These are phyloP conservation scores for Xiphydria camelus DNA, from an alignment of 2,888 invertebrate species.

Conservation along the genomic window DNA sequence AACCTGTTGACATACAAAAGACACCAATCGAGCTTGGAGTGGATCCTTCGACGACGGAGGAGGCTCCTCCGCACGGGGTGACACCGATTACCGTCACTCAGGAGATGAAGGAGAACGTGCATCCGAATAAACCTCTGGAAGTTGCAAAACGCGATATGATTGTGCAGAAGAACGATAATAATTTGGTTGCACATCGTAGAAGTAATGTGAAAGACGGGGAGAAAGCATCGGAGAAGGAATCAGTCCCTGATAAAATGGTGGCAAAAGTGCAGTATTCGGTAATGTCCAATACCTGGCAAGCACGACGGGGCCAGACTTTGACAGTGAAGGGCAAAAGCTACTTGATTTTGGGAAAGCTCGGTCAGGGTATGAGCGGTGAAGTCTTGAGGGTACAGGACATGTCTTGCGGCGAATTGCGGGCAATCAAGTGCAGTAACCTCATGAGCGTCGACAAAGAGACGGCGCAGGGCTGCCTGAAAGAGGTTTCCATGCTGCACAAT, in stretches of 20 bases:
- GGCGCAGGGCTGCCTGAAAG: constrained; percentile 83
- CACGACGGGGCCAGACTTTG: constrained; percentile 57
- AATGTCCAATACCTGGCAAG: constrained; percentile 22
- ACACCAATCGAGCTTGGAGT: too few relatives aligned
- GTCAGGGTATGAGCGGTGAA: constrained; percentile 88
- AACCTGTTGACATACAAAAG: too few relatives aligned
- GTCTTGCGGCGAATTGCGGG: constrained; percentile 66
- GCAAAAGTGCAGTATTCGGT: constrained; percentile 27
- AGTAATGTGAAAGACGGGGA: too few relatives aligned
- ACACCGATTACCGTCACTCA: background rate
- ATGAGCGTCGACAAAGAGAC: constrained; percentile 70
- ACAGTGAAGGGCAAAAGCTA: constrained; percentile 75
- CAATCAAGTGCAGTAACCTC: constrained; percentile 84
- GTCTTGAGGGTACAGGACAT: constrained; percentile 75
- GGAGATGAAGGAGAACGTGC: background rate
- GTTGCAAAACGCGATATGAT: too few relatives aligned
- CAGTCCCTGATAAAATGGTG: constrained; percentile 11
- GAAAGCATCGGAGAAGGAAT: constrained; percentile 4
- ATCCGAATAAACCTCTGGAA: background rate
- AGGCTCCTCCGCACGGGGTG: too few relatives aligned
- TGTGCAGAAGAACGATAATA: too few relatives aligned
- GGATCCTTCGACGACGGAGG: background rate
- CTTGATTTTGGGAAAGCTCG: constrained; percentile 73
- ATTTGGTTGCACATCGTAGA: too few relatives aligned
- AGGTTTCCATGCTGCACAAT: constrained; percentile 79